These are phyloP conservation scores for Dissostichus mawsoni DNA, from an alignment of 2,113 vertebrate species.

Conservation along the genomic window DNA sequence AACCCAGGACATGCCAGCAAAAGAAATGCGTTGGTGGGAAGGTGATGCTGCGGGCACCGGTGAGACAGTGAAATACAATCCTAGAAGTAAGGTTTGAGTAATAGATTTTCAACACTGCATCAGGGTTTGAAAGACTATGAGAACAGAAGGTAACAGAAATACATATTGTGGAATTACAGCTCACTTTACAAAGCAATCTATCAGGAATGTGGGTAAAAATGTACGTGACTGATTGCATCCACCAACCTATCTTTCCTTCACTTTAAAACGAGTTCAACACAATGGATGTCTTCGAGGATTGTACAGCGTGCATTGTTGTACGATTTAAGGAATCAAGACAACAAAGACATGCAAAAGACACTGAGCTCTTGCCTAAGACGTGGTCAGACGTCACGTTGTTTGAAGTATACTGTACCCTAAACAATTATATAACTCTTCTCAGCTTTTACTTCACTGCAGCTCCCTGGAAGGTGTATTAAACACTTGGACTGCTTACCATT, in stretches of 20 bases:
- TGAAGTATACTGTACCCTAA: conserved; percentile 7
- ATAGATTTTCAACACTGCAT: background rate
- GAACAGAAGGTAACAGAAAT: background rate
- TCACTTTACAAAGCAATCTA: background rate
- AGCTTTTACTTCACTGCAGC: background rate
- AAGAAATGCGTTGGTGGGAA: background rate
- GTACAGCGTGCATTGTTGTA: conserved; percentile 5
- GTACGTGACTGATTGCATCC: background rate
- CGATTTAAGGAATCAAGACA: conserved; percentile 26
- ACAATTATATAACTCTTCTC: background rate
- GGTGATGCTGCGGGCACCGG: background rate
- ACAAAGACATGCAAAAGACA: conserved; percentile 32
- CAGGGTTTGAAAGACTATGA: background rate
- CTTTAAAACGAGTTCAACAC: background rate
- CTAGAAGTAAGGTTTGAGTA: background rate
- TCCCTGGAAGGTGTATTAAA: conserved; percentile 6
- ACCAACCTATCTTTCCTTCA: background rate
- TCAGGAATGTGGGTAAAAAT: background rate
- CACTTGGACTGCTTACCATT: conserved; percentile 7
- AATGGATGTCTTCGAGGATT: background rate
- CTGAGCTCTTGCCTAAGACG: conserved; percentile 25
- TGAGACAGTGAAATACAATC: conserved; percentile 5
- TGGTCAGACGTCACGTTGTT: background rate
- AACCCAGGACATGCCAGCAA: background rate
- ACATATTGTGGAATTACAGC: background rate